These are phyloP conservation scores for Drosophila kuntzei DNA, from an alignment of 2,888 invertebrate species.

Conservation along the genomic window DNA sequence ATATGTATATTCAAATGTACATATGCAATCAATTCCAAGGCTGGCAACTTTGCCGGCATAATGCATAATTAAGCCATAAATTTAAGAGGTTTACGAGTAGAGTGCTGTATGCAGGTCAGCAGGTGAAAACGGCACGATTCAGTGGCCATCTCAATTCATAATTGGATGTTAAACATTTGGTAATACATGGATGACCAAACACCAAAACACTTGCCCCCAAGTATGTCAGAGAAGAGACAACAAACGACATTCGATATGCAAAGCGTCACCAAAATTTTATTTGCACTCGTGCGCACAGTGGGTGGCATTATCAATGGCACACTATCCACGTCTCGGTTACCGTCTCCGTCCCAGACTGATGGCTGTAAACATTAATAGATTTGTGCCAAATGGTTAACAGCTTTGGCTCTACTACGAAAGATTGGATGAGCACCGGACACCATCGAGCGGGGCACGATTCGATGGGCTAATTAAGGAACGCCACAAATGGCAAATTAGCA, in stretches of 20 bases:
- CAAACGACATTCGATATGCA: constrained; percentile 62
- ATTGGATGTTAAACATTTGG: constrained; percentile 63
- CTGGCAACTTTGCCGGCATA: constrained; percentile 18
- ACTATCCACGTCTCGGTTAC: constrained; percentile 11
- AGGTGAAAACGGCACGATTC: constrained; percentile 63
- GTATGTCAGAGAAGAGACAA: constrained; percentile 33
- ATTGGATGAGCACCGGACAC: constrained; percentile 11
- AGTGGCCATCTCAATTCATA: constrained; percentile 45
- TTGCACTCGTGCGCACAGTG: constrained; percentile 72
- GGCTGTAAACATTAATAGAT: constrained; percentile 70
- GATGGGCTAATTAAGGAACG: constrained; percentile 70
- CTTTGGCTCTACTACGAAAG: constrained; percentile 18
- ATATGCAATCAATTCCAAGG: constrained; percentile 25
- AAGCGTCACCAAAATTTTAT: constrained; percentile 64
- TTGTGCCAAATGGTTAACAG: constrained; percentile 71
- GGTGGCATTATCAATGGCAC: constrained; percentile 68
- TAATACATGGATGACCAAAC: constrained; percentile 52
- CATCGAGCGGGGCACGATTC: constrained; percentile 23
- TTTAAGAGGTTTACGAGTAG: constrained; percentile 23
- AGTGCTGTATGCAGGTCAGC: constrained; percentile 63
- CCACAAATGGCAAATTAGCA: constrained; percentile 79
- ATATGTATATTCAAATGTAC: not conserved
- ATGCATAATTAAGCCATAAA: constrained; percentile 35
- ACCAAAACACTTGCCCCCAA: constrained; percentile 35
- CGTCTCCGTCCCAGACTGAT: constrained; percentile 4